A percentile compares a stretch with the other conserved stretches of the same genome.
Conservation (phyloP, 2,888 invertebrate species). For the Biston stratarius region DNA sequence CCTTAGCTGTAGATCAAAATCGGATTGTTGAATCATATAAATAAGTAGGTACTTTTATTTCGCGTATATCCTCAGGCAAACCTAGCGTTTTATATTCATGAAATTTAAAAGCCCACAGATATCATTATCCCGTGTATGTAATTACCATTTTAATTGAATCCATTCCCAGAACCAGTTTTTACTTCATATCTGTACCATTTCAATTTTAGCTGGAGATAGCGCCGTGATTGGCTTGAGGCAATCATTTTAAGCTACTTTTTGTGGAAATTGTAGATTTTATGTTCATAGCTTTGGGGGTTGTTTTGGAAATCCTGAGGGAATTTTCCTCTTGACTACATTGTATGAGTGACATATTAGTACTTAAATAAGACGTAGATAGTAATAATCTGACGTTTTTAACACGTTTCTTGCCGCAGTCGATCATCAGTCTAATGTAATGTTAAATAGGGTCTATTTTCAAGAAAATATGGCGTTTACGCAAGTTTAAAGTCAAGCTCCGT, state of each 20-base stretch:
- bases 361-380: no score
- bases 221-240: constrained; percentile 24
- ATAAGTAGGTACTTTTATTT: not conserved
- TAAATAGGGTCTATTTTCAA: no score
- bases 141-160: constrained; percentile 72
- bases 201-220: constrained; percentile 24
- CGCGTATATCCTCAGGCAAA: not conserved
- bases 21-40: no score
- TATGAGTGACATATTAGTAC: not conserved
- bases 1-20: no score
- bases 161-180: constrained; percentile 51
- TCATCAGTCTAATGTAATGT: no score
- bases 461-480: no score
- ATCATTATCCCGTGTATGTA: constrained; percentile 50
- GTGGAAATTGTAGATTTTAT: not conserved
- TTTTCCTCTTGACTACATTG: not conserved
- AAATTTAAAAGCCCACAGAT: constrained; percentile 49
- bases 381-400: no score
- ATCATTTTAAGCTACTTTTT: constrained; percentile 17
- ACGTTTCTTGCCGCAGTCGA: no score
- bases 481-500: no score
- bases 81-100: constrained; percentile 45
- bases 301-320: not conserved
- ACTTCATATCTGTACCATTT: constrained; percentile 32
- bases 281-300: not conserved